A percentile compares a stretch with the other conserved stretches of the same genome.
Evolutionary conservation across 2,888 invertebrate species (phyloP).

Genomic region (Ochropacha duplaris): DNA sequence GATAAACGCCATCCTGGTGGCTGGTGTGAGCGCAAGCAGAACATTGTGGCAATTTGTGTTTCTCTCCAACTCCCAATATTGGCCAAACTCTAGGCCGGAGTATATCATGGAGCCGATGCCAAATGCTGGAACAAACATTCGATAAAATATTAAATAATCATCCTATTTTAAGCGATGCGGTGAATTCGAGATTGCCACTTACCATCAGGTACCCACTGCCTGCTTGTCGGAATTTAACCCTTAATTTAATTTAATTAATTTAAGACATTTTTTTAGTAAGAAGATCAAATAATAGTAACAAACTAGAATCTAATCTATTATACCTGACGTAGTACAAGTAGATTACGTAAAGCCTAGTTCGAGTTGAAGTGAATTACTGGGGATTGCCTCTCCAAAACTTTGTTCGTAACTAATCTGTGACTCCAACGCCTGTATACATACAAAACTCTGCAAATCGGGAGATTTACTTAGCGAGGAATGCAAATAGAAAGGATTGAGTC

Average conservation of each 20-base stretch:
- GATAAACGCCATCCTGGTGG: conserved; percentile 96
- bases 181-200: too few species aligned
- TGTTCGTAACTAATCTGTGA: conserved; percentile 28
- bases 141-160: too few species aligned
- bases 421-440: conserved; percentile 9
- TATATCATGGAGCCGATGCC: conserved; percentile 99
- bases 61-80: conserved; percentile 95
- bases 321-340: not conserved
- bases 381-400: conserved; percentile 26
- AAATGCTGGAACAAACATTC: conserved; percentile 87
- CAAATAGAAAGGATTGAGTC: not conserved
- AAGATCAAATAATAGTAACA: conserved; percentile 10
- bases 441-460: conserved; percentile 2
- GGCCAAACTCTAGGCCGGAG: conserved; percentile 96
- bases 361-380: conserved; percentile 19
- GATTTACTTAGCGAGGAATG: not conserved
- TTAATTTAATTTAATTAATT: too few species aligned
- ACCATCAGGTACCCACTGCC: too few species aligned
- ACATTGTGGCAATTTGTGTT: conserved; percentile 96
- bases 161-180: too few species aligned
- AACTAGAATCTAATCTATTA: not conserved
- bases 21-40: conserved; percentile 93
- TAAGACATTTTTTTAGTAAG: too few species aligned
- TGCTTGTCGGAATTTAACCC: too few species aligned
- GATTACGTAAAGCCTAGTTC: conserved; percentile 20